Percentiles rank a stretch among this genome's conserved stretches.
phyloP scores from a whole-genome alignment of 2,797 vertebrate genomes.

The Sternarchorhynchus goeldii region DNA sequence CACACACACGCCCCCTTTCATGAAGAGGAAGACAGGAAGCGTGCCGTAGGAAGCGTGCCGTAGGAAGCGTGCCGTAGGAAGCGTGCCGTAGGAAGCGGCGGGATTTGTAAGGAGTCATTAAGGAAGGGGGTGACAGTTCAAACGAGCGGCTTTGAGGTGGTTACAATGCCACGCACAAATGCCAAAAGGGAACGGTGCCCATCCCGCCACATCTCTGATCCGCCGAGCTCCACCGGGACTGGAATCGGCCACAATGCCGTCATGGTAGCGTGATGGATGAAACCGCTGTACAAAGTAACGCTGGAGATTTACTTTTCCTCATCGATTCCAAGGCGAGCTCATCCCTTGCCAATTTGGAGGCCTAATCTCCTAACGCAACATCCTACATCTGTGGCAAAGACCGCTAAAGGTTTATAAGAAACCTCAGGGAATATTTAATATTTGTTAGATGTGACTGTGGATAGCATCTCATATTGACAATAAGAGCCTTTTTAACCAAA shows the following conservation, averaged over 20 bases:
- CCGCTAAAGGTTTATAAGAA: slow-evolving; percentile 77
- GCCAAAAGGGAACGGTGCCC: slow-evolving; percentile 50
- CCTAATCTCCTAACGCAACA: slow-evolving; percentile 15
- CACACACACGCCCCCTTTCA: slow-evolving; percentile 45
- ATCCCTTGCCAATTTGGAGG: slow-evolving; percentile 44
- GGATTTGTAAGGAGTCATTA: slow-evolving; percentile 73
- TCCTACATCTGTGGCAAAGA: slow-evolving; percentile 23
- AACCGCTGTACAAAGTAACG: slow-evolving; percentile 38
- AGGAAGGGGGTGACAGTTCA: slow-evolving; percentile 69
- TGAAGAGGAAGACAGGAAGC: slow-evolving; percentile 64
- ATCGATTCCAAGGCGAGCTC: slow-evolving; percentile 42
- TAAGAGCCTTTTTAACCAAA: slow-evolving; percentile 67
- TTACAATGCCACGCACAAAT: slow-evolving; percentile 52
- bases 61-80: slow-evolving; percentile 68
- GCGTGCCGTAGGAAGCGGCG: slow-evolving; percentile 62
- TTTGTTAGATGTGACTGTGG: slow-evolving; percentile 79
- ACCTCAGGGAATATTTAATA: slow-evolving; percentile 86
- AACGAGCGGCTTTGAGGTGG: slow-evolving; percentile 61
- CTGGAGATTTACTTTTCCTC: slow-evolving; percentile 24
- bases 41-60: slow-evolving; percentile 62
- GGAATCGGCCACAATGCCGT: slow-evolving; percentile 49
- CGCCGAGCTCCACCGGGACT: slow-evolving; percentile 21
- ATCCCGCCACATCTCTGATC: slow-evolving; percentile 58
- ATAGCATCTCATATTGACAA: slow-evolving; percentile 84
- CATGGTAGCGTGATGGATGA: slow-evolving; percentile 49